Base-by-base conservation (phyloP, 1,140 invertebrate genomes). In the Drosophila busckii region DNA sequence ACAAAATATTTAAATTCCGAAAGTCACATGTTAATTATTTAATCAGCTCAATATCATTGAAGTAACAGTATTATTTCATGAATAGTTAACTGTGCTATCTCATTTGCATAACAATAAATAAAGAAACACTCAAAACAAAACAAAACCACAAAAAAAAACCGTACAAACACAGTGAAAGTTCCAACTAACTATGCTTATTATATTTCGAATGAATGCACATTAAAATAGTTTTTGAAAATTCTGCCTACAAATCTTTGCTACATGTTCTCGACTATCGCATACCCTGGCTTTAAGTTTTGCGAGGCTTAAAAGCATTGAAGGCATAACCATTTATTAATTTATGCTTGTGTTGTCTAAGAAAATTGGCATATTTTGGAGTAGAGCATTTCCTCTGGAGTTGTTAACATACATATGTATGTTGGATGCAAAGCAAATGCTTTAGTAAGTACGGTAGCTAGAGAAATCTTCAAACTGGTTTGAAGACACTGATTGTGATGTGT, bases 381-480 rank as follows among this genome's bases (percentile, higher is more conserved):
- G n/a, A n/a, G n/a, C n/a, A n/a, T n/a, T n/a, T n/a, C n/a, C n/a
- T n/a, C n/a, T n/a, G n/a, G n/a, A n/a, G n/a, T n/a, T n/a, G n/a
- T n/a, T n/a, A n/a, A n/a, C n/a, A n/a, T n/a, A n/a, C n/a, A n/a
- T n/a, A n/a, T n/a, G n/a, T n/a, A n/a, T n/a, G n/a, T n/a, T n/a
- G n/a, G n/a, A n/a, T n/a, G n/a, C n/a, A n/a, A n/a, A n/a, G n/a
- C n/a, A n/a, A n/a, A n/a, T n/a, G n/a, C n/a, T n/a, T n/a, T n/a
- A n/a, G n/a, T n/a, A n/a, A n/a, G n/a, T 32, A 38, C 31, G 41
- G 40, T 28, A 37, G 46, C 25, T 15, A 59, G 46, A 52, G 55
- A 59, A 59, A 59, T 34, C 38, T 37, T 10, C 12, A 73, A 78
- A 78, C 71, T 62, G 71, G 71, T 80, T 78, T 55, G 35, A 22